These are phyloP conservation scores for Ridgeia piscesae DNA, from an alignment of 1,140 invertebrate species.

Conservation along the genomic window DNA sequence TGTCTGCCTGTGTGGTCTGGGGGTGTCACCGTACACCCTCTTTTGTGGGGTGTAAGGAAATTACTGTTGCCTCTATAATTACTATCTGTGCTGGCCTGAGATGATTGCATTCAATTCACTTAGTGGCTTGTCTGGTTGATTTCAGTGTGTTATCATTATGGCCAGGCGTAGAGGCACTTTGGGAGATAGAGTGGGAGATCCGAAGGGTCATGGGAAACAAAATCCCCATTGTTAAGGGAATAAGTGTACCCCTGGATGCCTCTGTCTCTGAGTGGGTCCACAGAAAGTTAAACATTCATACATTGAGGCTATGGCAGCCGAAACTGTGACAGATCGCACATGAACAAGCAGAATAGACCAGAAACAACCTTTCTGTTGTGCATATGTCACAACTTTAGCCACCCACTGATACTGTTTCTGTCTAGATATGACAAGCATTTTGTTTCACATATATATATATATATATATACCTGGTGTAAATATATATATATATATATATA, in stretches of 20 bases:
- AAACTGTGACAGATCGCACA: no score
- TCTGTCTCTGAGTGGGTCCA: no score
- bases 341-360: no score
- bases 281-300: not conserved
- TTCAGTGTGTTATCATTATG: not conserved
- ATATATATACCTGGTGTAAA: no score
- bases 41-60: not conserved
- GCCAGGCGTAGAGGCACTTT: not conserved
- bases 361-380: no score
- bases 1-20: not conserved
- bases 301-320: not conserved
- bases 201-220: not conserved
- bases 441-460: no score
- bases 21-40: not conserved
- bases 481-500: no score
- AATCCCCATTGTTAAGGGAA: not conserved
- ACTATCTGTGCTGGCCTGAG: not conserved
- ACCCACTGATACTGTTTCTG: no score
- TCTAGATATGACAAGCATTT: no score
- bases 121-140: not conserved
- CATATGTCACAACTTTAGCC: no score
- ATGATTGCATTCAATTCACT: not conserved
- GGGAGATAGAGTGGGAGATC: not conserved
- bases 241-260: not conserved
- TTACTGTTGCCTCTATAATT: not conserved